These are phyloP conservation scores for Lophura nycthemera DNA, from an alignment of 2,113 vertebrate species.

Conservation along the genomic window DNA sequence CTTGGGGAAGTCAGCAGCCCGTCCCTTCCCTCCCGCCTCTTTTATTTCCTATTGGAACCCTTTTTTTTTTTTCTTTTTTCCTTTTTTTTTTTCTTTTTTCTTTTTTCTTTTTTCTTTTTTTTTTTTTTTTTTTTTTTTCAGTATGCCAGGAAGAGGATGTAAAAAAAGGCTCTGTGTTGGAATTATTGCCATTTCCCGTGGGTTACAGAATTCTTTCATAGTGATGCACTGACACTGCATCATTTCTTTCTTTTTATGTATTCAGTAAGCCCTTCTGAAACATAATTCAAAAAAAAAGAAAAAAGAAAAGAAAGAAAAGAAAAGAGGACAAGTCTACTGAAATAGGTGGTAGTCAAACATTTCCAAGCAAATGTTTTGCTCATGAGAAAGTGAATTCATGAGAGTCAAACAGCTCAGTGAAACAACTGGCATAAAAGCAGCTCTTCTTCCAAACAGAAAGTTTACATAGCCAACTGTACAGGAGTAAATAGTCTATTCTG, in stretches of 20 bases:
- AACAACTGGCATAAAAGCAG: background rate
- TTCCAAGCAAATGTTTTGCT: background rate
- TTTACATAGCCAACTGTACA: background rate
- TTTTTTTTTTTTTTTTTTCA: background rate
- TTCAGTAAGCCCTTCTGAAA: background rate
- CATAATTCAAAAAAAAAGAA: no score
- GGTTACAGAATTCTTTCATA: background rate
- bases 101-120: background rate
- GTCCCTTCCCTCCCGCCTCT: background rate
- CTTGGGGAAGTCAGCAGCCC: accelerated
- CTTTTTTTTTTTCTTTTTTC: background rate
- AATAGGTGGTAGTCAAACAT: background rate
- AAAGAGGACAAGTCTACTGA: accelerated
- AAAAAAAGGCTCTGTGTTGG: background rate
- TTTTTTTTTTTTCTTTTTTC: background rate
- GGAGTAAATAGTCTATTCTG: background rate
- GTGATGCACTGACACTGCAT: accelerated
- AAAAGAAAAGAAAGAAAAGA: accelerated
- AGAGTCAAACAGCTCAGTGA: background rate
- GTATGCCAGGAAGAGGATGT: background rate
- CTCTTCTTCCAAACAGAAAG: background rate
- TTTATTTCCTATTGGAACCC: accelerated
- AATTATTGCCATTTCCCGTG: background rate
- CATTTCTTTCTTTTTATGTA: accelerated
- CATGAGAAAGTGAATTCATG: background rate